A percentile compares a stretch with the other conserved stretches of the same genome.
phyloP scores from a whole-genome alignment of 2,888 invertebrate genomes.

The Icerya purchasi region DNA sequence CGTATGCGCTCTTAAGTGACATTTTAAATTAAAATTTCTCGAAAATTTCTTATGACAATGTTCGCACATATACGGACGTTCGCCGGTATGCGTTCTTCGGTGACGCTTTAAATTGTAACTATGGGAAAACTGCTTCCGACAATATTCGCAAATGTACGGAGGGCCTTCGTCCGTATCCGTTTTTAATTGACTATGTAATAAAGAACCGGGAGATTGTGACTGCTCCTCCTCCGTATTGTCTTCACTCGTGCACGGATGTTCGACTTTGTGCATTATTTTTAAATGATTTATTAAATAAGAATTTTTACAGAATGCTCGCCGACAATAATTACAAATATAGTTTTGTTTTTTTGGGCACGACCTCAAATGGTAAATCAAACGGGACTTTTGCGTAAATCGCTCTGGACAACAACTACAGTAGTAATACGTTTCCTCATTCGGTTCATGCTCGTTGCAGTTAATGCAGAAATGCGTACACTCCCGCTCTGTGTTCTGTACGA shows the following conservation, averaged over 20 bases:
- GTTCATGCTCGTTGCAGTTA: too few species aligned
- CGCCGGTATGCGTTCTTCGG: background rate
- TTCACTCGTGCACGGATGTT: background rate
- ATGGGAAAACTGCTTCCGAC: background rate
- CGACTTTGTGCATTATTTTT: background rate
- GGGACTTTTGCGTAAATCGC: background rate
- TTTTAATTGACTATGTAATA: background rate
- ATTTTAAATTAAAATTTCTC: background rate
- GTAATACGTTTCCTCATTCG: too few species aligned
- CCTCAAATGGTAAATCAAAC: background rate
- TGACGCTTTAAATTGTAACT: background rate
- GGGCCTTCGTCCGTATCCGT: background rate
- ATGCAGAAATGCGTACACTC: too few species aligned
- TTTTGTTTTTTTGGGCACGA: background rate
- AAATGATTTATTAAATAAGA: background rate
- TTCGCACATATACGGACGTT: background rate
- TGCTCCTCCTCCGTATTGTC: background rate
- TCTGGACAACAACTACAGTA: background rate
- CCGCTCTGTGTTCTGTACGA: too few species aligned
- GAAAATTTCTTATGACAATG: background rate
- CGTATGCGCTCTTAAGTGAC: background rate
- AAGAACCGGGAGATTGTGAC: background rate
- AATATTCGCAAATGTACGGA: too few species aligned
- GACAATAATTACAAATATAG: background rate
- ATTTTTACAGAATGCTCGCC: background rate